Percentiles rank a stretch among this genome's conserved stretches.
phyloP scores from a whole-genome alignment of 2,888 invertebrate genomes.

The Erynnis tages region DNA sequence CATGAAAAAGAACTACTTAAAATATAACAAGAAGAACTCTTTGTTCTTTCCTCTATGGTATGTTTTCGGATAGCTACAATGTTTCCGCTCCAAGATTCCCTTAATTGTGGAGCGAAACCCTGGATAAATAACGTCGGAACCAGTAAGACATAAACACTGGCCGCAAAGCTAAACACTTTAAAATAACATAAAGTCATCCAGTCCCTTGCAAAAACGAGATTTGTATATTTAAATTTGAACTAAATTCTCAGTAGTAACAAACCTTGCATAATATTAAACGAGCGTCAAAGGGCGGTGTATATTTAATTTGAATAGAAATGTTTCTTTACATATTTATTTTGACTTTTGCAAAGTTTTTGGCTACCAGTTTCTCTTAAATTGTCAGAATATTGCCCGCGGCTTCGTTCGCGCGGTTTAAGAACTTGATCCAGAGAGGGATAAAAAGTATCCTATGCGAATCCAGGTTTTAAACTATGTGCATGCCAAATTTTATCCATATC shows the following conservation, averaged over 20 bases:
- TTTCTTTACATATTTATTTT: constrained; percentile 2
- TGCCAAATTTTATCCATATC: too few relatives aligned
- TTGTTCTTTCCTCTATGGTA: too few relatives aligned
- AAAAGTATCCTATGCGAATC: too few relatives aligned
- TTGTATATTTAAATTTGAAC: constrained; percentile 1
- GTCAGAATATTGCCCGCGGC: too few relatives aligned
- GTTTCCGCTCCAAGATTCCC: too few relatives aligned
- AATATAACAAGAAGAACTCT: too few relatives aligned
- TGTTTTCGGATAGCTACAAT: too few relatives aligned
- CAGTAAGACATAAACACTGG: neutral
- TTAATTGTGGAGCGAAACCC: too few relatives aligned
- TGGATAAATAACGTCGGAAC: neutral
- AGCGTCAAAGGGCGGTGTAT: neutral
- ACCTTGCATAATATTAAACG: constrained; percentile 1
- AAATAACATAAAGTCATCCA: neutral
- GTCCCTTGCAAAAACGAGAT: neutral
- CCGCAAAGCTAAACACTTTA: neutral
- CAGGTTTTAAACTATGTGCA: too few relatives aligned
- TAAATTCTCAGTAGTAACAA: constrained; percentile 2
- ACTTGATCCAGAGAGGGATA: too few relatives aligned
- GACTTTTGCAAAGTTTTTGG: neutral
- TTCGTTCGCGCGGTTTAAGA: too few relatives aligned
- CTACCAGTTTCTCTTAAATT: neutral
- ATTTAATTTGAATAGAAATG: constrained; percentile 6
- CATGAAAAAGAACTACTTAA: too few relatives aligned